phyloP scores from a whole-genome alignment of 1,140 invertebrate species.

The Pogonus chalceus region DNA sequence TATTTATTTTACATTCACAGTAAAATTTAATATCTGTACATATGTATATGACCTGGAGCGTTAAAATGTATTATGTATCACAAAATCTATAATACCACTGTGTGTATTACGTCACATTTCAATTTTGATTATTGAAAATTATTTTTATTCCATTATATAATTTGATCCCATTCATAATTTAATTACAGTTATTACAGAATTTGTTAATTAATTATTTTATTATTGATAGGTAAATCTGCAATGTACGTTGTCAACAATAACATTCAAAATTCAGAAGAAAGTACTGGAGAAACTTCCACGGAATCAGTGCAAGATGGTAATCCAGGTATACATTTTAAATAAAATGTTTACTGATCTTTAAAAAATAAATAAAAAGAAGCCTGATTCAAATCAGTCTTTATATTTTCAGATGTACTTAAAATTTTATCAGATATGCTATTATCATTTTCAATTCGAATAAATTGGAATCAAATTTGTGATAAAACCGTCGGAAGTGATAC shows the following conservation, averaged over 20 bases:
- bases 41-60: background rate
- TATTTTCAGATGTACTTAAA: background rate
- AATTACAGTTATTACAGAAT: too few species aligned
- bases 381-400: background rate
- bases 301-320: background rate
- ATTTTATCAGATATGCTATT: constrained; percentile 54
- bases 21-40: background rate
- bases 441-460: constrained; percentile 65
- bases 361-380: too few species aligned
- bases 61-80: too few species aligned
- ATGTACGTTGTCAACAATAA: constrained; percentile 26
- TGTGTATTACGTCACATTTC: too few species aligned
- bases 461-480: constrained; percentile 68
- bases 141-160: too few species aligned
- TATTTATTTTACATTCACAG: background rate
- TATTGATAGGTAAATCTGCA: constrained; percentile 18
- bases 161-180: too few species aligned
- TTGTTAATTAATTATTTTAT: too few species aligned
- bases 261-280: background rate
- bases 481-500: constrained; percentile 67
- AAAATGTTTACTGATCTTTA: constrained; percentile 1
- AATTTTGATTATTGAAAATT: constrained; percentile 12
- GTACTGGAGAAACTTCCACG: background rate
- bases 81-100: too few species aligned
- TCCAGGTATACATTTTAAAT: background rate